Evolutionary conservation across 2,113 vertebrate species (phyloP), one percentile per base, ranked within the genome.

Genomic region (Sinocyclocheilus maitianheensis): DNA sequence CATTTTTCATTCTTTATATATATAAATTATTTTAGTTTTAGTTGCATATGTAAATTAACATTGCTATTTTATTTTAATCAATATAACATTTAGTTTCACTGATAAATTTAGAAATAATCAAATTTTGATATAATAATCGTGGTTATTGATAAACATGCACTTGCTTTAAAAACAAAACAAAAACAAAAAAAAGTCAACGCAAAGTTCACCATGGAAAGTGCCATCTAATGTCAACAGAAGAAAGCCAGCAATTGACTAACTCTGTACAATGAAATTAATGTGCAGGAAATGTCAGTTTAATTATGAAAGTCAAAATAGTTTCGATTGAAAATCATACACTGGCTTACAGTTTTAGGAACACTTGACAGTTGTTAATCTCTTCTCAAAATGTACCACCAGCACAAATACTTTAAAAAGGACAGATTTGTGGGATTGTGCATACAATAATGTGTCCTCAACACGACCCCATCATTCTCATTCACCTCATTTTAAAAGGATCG

Each of bases 401-500:
- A 26, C 79, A 67, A 67, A 67, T 30, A 20, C 26, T 22, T 30
- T 5, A 65, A 86, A 75, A 88, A 77, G 1, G 88, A 88, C 84
- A 62, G n/a, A 20, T 84, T 83, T 78, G 69, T 4, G 22, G 83
- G 80, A 58, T 75, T 37, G 72, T 63, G 81, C 81, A 67, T 90
- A 79, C 82, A 11, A 63, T 88, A 81, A 88, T 92, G 91, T 91
- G 91, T 90, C 76, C 89, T 93, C 88, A 84, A 87, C 85, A 90
- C 88, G 85, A 87, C 90, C 83, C 71, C 87, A 89, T 93, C 89
- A 62, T 81, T 90, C 85, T 84, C 87, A 91, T 90, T 93, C 90
- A 90, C 89, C 90, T 93, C 89, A 89, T 91, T 88, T 93, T 86
- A 92, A 92, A 91, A 62, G 86, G 55, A 81, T 16, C 24, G 24